Conservation (phyloP, 2,888 invertebrate species). For the Xestia ashworthii region DNA sequence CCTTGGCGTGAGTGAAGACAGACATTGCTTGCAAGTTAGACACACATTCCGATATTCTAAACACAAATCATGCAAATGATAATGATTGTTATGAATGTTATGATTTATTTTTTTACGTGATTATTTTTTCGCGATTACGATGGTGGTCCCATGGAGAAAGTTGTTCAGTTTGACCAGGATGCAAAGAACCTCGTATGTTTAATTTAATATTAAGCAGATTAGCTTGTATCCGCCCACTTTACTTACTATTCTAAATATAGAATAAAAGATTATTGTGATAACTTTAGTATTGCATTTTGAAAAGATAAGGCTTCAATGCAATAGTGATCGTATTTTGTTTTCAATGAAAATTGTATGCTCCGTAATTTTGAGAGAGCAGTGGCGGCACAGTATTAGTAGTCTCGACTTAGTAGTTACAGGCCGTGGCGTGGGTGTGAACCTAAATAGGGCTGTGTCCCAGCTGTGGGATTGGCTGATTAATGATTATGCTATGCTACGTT, state of each 20-base stretch:
- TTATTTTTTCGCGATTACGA: too few relatives aligned
- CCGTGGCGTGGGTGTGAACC: background rate
- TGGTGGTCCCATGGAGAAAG: too few relatives aligned
- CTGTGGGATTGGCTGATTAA: background rate
- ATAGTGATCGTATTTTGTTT: background rate
- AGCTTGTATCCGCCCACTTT: background rate
- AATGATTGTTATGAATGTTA: too few relatives aligned
- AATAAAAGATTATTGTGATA: background rate
- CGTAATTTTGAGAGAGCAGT: background rate
- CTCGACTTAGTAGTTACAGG: background rate
- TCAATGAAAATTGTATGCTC: background rate
- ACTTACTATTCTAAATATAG: conserved; percentile 2
- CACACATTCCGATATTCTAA: conserved; percentile 21
- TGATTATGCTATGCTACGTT: background rate
- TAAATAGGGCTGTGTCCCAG: background rate
- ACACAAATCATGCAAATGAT: conserved; percentile 44
- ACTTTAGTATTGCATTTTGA: conserved; percentile 21
- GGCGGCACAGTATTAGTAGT: background rate
- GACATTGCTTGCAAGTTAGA: background rate
- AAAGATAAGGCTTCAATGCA: conserved; percentile 24
- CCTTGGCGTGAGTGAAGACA: background rate
- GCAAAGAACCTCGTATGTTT: background rate
- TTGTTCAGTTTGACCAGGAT: too few relatives aligned
- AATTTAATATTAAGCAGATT: conserved; percentile 17
- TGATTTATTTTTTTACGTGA: too few relatives aligned